phyloP scores from a whole-genome alignment of 2,888 invertebrate genomes.

The Dioctria rufipes region DNA sequence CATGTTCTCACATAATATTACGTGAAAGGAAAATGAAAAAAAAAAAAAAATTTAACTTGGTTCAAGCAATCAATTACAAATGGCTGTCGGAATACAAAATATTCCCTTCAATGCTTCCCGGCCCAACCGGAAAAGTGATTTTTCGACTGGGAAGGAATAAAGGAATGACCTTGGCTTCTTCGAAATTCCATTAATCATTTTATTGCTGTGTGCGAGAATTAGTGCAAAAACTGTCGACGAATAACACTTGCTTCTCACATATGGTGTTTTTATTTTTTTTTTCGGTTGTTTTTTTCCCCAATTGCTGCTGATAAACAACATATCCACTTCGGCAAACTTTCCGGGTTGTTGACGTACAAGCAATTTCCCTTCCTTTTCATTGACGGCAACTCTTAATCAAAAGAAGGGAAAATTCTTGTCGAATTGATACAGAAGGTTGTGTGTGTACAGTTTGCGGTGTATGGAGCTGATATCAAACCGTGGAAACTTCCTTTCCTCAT shows the following conservation, averaged over 20 bases:
- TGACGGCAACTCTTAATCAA: conserved; percentile 28
- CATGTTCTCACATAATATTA: no score
- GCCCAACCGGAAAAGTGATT: conserved; percentile 26
- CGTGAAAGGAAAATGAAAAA: no score
- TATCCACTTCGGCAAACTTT: neutral
- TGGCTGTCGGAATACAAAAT: conserved; percentile 39
- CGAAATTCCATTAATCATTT: conserved; percentile 49
- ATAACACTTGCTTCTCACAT: conserved; percentile 22
- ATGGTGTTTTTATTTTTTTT: conserved; percentile 9
- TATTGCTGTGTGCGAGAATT: neutral
- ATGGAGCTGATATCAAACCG: neutral
- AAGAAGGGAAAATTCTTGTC: conserved; percentile 13
- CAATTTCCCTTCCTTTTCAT: conserved; percentile 37
- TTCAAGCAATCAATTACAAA: conserved; percentile 42
- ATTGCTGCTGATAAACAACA: conserved; percentile 13
- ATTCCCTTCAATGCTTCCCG: neutral
- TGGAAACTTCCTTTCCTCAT: neutral
- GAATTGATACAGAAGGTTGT: neutral
- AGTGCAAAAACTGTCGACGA: conserved; percentile 46
- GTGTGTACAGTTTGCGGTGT: neutral
- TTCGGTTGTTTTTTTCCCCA: neutral
- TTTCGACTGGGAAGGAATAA: conserved; percentile 40
- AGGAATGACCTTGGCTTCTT: conserved; percentile 26
- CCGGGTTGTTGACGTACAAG: neutral
- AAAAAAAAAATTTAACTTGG: neutral